Conservation (phyloP, 2,888 invertebrate genomes). For the Ophion ventricosus region DNA sequence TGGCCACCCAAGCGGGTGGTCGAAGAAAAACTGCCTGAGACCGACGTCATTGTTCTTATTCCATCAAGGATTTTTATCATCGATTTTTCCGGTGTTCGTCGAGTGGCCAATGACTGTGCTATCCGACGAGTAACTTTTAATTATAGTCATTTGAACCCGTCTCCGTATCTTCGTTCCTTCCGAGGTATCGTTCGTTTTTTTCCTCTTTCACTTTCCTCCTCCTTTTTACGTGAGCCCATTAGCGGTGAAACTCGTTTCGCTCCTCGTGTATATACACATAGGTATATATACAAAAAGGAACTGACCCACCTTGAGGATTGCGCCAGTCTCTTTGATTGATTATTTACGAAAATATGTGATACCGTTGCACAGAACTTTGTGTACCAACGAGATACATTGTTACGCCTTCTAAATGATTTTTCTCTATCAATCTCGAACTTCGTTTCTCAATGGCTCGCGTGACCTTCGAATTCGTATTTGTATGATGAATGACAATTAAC, state of each 20-base stretch:
- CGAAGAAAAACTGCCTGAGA: not conserved
- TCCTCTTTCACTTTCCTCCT: conserved; percentile 46
- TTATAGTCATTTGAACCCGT: conserved; percentile 48
- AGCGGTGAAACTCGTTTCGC: conserved; percentile 52
- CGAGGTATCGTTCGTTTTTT: conserved; percentile 4
- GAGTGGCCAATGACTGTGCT: conserved; percentile 44
- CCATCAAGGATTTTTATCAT: not conserved
- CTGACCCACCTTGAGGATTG: conserved; percentile 50
- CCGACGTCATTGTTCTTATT: not conserved
- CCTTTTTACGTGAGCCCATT: conserved; percentile 38
- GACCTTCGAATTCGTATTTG: not conserved
- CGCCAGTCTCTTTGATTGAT: conserved; percentile 36
- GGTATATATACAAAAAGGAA: conserved; percentile 11
- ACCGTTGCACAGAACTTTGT: conserved; percentile 24
- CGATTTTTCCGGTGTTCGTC: not conserved
- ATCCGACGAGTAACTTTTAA: conserved; percentile 11
- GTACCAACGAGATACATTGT: not conserved
- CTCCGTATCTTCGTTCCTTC: conserved; percentile 33
- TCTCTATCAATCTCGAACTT: conserved; percentile 4
- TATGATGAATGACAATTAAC: not conserved
- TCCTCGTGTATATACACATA: conserved; percentile 11
- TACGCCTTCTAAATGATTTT: conserved; percentile 9
- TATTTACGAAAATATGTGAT: conserved; percentile 29
- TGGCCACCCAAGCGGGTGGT: conserved; percentile 18
- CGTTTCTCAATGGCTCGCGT: not conserved